phyloP scores from a whole-genome alignment of 2,113 vertebrate species.

The Cheilinus undulatus region DNA sequence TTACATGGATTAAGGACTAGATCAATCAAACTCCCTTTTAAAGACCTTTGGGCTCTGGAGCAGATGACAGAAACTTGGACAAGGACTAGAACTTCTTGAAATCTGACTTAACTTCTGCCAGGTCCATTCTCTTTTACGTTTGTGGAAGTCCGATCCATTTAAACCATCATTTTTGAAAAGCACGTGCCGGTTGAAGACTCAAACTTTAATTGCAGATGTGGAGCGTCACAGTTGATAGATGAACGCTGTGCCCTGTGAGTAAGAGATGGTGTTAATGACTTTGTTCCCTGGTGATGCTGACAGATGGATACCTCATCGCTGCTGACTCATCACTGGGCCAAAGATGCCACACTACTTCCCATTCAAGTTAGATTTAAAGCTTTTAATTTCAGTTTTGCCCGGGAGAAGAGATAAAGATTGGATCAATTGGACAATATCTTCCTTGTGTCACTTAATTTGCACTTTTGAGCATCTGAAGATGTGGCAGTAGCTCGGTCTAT shows the following conservation, averaged over 20 bases:
- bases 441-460: not conserved
- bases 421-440: not conserved
- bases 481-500: not conserved
- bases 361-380: slow-evolving; percentile 12
- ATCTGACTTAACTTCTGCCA: not conserved
- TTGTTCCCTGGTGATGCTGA: slow-evolving; percentile 42
- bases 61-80: not conserved
- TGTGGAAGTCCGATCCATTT: slow-evolving; percentile 7
- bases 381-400: slow-evolving; percentile 5
- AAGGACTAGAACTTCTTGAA: slow-evolving; percentile 5
- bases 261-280: slow-evolving; percentile 49
- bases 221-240: not conserved
- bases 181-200: not conserved
- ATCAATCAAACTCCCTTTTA: slow-evolving; percentile 3
- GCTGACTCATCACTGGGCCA: slow-evolving; percentile 69
- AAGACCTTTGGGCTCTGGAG: slow-evolving; percentile 19
- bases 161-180: not conserved
- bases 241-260: slow-evolving; percentile 42
- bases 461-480: not conserved
- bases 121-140: not conserved
- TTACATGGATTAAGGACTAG: slow-evolving; percentile 20
- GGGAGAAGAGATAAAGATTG: not conserved
- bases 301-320: slow-evolving; percentile 60
- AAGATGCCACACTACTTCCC: slow-evolving; percentile 34
- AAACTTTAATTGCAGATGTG: slow-evolving; percentile 4